Percentiles rank a stretch among this genome's conserved stretches.
Evolutionary conservation across 2,113 vertebrate genomes (phyloP).

Genomic region (Pteronura brasiliensis): DNA sequence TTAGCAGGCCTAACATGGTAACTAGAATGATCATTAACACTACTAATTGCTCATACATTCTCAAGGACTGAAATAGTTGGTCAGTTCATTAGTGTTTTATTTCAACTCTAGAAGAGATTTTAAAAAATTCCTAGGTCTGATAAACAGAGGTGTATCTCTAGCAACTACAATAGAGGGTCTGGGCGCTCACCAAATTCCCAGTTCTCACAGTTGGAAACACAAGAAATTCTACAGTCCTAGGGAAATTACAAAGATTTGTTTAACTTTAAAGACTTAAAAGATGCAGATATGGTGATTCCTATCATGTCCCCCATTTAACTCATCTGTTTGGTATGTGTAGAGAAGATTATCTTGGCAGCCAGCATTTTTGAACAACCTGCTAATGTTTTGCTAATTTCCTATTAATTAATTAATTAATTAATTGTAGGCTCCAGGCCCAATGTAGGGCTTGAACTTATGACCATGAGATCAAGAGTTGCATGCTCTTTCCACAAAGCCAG

Average conservation of each 20-base stretch:
- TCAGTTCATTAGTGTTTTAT: background rate
- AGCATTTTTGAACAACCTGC: background rate
- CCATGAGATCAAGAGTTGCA: background rate
- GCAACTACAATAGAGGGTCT: background rate
- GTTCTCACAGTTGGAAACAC: background rate
- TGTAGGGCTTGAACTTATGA: background rate
- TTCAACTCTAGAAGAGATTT: background rate
- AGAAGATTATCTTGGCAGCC: background rate
- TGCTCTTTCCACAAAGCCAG: background rate
- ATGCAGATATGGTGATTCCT: background rate
- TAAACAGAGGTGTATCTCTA: background rate
- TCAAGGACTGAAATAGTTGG: background rate
- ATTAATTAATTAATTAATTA: too few relatives aligned
- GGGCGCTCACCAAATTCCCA: background rate
- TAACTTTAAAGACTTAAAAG: background rate
- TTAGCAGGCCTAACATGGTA: background rate
- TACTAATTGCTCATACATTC: background rate
- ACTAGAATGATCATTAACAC: background rate
- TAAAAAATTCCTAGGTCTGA: background rate
- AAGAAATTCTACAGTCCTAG: background rate
- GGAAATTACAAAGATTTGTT: background rate
- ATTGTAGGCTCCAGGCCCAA: background rate
- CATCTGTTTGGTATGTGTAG: background rate
- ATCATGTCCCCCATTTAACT: background rate
- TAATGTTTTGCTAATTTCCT: background rate